Evolutionary conservation across 2,797 vertebrate genomes (phyloP).

Genomic region (Falco cherrug): DNA sequence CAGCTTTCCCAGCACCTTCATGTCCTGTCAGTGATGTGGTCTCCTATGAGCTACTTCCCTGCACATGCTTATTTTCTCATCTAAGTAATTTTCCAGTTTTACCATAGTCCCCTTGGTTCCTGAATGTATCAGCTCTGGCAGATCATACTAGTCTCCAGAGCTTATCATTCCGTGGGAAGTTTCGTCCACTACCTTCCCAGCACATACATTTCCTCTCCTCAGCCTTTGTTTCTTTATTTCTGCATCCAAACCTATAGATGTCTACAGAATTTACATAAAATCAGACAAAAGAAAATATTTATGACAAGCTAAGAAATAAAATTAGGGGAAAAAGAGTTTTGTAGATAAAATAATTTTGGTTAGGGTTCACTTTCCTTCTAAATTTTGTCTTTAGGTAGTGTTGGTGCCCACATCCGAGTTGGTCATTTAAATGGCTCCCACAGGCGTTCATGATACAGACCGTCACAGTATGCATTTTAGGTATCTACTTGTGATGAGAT

Average conservation of each 20-base stretch:
- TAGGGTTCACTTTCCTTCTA: not conserved
- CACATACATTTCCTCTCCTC: not conserved
- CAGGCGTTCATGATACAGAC: not conserved
- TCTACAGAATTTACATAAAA: not conserved
- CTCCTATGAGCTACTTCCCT: not conserved
- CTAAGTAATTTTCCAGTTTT: not conserved
- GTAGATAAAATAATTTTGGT: not conserved
- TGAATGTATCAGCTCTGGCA: not conserved
- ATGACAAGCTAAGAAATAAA: not conserved
- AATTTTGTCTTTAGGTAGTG: not conserved
- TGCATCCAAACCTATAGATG: not conserved
- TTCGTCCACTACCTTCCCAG: not conserved
- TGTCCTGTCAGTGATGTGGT: not conserved
- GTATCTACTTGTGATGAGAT: not conserved
- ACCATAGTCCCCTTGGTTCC: not conserved
- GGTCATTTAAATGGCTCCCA: not conserved
- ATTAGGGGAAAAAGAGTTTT: not conserved
- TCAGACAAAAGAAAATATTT: not conserved
- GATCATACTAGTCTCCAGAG: not conserved
- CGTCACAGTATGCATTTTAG: not conserved
- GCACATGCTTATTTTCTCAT: not conserved
- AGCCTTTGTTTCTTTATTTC: not conserved
- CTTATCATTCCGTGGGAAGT: not conserved
- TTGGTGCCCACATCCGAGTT: not conserved
- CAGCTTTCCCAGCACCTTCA: not conserved